phyloP scores from a whole-genome alignment of 64 coral and sea anemone species.

The Cladopsammia gracilis region DNA sequence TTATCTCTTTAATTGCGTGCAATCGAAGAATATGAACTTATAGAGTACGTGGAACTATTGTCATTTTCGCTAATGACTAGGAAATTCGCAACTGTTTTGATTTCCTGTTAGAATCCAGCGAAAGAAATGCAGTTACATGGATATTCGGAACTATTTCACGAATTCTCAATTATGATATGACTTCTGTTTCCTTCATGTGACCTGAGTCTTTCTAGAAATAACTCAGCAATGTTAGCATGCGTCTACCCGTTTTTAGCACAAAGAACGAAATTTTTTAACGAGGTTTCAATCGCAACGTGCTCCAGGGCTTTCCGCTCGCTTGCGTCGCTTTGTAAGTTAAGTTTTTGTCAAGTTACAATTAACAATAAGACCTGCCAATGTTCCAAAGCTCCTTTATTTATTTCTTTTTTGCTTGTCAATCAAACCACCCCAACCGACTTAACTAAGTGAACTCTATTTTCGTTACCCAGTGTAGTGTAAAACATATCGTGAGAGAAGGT shows the following conservation, averaged over 20 bases:
- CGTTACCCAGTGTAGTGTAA: slow-evolving; percentile 38
- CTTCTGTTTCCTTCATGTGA: background rate
- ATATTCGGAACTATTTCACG: background rate
- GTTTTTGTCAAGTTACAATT: slow-evolving; percentile 17
- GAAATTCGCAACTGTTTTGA: background rate
- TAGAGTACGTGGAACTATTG: background rate
- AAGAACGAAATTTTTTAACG: background rate
- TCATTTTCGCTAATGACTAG: background rate
- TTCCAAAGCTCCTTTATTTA: background rate
- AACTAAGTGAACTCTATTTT: slow-evolving; percentile 19
- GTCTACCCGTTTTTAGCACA: background rate
- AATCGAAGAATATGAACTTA: background rate
- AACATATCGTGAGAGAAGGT: slow-evolving; percentile 20
- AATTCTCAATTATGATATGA: background rate
- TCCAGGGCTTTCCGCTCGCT: slow-evolving; percentile 11
- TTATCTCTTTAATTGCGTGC: slow-evolving; percentile 37
- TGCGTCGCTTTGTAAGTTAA: slow-evolving; percentile 2
- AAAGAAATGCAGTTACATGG: background rate
- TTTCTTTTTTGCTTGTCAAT: slow-evolving; percentile 10
- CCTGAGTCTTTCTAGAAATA: background rate
- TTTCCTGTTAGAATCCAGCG: slow-evolving; percentile 10
- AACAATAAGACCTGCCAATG: background rate
- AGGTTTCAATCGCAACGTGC: background rate
- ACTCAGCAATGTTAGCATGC: background rate
- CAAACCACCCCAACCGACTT: background rate